phyloP scores from a whole-genome alignment of 2,888 invertebrate genomes.

The Lypha dubia region DNA sequence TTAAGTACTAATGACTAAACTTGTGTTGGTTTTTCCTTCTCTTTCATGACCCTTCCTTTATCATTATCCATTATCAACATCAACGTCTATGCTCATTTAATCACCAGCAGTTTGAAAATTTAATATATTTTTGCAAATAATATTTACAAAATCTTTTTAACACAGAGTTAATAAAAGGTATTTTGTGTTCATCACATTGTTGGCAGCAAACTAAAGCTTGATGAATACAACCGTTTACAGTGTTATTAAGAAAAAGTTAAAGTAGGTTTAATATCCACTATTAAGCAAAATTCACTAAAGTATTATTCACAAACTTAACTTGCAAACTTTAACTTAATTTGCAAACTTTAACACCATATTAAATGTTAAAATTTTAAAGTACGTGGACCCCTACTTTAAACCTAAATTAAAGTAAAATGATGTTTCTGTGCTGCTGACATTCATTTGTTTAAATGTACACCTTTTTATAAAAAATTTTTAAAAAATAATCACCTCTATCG shows the following conservation, averaged over 20 bases:
- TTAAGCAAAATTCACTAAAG: background rate
- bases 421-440: too few species aligned
- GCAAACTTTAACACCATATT: too few species aligned
- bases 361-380: too few species aligned
- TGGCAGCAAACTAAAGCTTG: background rate
- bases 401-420: too few species aligned
- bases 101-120: slow-evolving; percentile 63
- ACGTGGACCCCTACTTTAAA: too few species aligned
- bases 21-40: slow-evolving; percentile 66
- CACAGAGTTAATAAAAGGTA: background rate
- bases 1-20: slow-evolving; percentile 71
- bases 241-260: background rate
- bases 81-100: slow-evolving; percentile 53
- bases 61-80: slow-evolving; percentile 13
- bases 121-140: slow-evolving; percentile 64
- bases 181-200: background rate
- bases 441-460: too few species aligned
- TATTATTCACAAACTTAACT: too few species aligned
- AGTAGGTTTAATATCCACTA: too few species aligned
- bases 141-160: slow-evolving; percentile 46
- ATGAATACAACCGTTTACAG: too few species aligned
- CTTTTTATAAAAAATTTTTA: too few species aligned
- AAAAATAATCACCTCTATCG: too few species aligned
- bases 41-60: background rate
- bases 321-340: too few species aligned